Evolutionary conservation across 2,888 invertebrate genomes (phyloP), one percentile per base, ranked within the genome.

Genomic region (Dorcus hopei): DNA sequence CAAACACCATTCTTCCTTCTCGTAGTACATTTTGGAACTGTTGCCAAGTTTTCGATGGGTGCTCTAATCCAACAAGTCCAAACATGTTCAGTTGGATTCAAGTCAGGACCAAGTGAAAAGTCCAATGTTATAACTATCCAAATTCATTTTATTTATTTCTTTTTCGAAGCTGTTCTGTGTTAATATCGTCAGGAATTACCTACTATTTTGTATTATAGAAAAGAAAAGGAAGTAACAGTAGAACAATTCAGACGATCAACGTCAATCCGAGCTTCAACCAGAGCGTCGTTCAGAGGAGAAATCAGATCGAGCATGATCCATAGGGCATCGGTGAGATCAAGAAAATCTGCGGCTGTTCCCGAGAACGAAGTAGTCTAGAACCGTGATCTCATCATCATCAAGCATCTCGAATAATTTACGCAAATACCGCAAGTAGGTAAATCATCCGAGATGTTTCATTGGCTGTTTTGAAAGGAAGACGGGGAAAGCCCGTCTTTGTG

Each of bases 221-320:
- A 76, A 72, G 72, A 76, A 40, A 77, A 79, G 2, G 70, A 70
- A 45, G 75, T 71, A 11, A 73, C 77, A 58, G 69, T 65, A 5
- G 68, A 73, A 2, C 64, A 69, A 40, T 71, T 67, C 49, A 66
- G 69, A 55, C 62, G 71, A 43, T 59, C 73, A 65, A 69, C 79
- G 61, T 74, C 77, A 41, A 68, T 76, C 38, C 74, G 82, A 52
- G 81, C 83, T 50, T 87, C 87, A 1, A 77, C 85, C 59, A 79
- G 84, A 54, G 86, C 86, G 0, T 84, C 85, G 0, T 80, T 85
- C 16, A 80, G 87, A 11, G 89, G 87, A 0, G 88, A 88, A 74
- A 79, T 84, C 2, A 79, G 86, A 53, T 85, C 87, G 3, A 87
- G 85, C 65, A 81, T 84, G 68, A 74, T 84, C 57, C 80, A 83